Conservation (phyloP, 2,888 invertebrate genomes). For the Galerucella pusilla region DNA sequence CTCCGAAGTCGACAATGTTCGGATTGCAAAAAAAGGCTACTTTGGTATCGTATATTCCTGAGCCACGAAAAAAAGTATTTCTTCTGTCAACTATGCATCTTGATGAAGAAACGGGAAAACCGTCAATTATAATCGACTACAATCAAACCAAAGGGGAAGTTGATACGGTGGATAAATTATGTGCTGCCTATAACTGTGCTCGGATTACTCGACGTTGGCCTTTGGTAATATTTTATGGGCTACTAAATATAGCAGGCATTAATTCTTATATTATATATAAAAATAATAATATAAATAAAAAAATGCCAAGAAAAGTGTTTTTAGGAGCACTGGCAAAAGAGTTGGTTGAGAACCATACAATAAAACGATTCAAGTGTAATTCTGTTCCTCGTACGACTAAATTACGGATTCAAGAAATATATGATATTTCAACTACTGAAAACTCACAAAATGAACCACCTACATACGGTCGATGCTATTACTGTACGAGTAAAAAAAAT, state of each 20-base stretch:
- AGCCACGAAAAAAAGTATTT: constrained; percentile 17
- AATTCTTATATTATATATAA: constrained; percentile 19
- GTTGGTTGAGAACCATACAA: constrained; percentile 14
- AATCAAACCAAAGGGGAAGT: constrained; percentile 12
- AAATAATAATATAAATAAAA: constrained; percentile 19
- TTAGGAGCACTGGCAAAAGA: constrained; percentile 14
- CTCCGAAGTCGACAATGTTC: constrained; percentile 15
- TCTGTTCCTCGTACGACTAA: constrained; percentile 15
- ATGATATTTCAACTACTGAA: constrained; percentile 15
- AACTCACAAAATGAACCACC: constrained; percentile 7
- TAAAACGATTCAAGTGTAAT: constrained; percentile 21
- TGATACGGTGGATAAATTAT: constrained; percentile 13
- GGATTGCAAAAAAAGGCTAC: constrained; percentile 18
- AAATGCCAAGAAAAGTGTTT: constrained; percentile 13
- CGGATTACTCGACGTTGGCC: constrained; percentile 18
- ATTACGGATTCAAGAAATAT: constrained; percentile 28
- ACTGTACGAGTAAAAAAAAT: constrained; percentile 7
- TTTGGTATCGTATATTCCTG: constrained; percentile 10
- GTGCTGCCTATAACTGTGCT: constrained; percentile 15
- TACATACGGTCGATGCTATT: constrained; percentile 18
- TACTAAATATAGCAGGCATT: constrained; percentile 14
- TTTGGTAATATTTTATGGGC: constrained; percentile 12
- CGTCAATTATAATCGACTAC: constrained; percentile 15
- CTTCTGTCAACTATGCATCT: constrained; percentile 12
- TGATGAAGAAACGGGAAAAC: constrained; percentile 19